Percentiles rank a stretch among this genome's conserved stretches.
Conservation (phyloP, 2,888 invertebrate species). For the Zygogramma bicolorata region DNA sequence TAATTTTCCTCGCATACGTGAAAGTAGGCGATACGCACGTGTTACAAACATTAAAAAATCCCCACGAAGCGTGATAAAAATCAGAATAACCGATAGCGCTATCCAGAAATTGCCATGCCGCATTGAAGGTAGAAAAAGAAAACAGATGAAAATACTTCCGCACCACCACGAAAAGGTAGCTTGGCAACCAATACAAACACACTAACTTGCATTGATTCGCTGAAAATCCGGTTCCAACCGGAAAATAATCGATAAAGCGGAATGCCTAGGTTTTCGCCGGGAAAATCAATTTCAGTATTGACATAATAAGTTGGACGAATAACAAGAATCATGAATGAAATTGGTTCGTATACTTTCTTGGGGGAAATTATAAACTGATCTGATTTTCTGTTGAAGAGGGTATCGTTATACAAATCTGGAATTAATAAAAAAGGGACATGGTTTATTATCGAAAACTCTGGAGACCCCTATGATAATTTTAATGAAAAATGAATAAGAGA, state of each 20-base stretch:
- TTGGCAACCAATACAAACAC: conserved; percentile 64
- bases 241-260: conserved; percentile 62
- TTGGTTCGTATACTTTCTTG: conserved; percentile 22
- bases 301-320: conserved; percentile 44
- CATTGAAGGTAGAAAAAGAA: conserved; percentile 60
- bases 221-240: conserved; percentile 60
- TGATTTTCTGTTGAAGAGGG: neutral
- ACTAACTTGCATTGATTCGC: conserved; percentile 63
- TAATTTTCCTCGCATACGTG: conserved; percentile 20
- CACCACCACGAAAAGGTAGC: conserved; percentile 58
- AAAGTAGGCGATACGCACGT: conserved; percentile 39
- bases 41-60: conserved; percentile 41
- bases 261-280: conserved; percentile 58
- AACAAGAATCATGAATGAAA: conserved; percentile 40
- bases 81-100: conserved; percentile 53
- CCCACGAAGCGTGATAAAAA: conserved; percentile 49
- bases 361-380: conserved; percentile 1
- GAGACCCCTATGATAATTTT: too few relatives aligned
- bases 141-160: conserved; percentile 59
- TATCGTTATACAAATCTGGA: neutral
- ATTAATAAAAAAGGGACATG: neutral
- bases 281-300: conserved; percentile 59
- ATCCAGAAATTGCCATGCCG: conserved; percentile 55
- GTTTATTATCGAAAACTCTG: too few relatives aligned
- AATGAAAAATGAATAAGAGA: too few relatives aligned